These are phyloP conservation scores for Lissonota sp. DNA, from an alignment of 2,888 invertebrate genomes.

Conservation along the genomic window DNA sequence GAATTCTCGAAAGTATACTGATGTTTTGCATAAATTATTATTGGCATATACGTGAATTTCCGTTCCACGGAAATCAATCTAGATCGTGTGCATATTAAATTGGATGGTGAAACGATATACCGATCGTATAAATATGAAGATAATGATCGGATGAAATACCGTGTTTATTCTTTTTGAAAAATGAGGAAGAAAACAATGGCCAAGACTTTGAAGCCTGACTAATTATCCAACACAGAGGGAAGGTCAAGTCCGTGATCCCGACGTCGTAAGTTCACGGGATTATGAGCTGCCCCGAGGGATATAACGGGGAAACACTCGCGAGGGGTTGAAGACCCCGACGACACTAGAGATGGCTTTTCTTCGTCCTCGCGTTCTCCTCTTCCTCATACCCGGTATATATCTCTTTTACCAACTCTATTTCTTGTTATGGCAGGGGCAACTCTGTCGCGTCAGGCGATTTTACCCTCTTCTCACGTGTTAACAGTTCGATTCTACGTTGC, in stretches of 20 bases:
- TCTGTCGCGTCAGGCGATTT: conserved; percentile 23
- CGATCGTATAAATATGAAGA: too few species aligned
- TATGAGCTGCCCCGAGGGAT: conserved; percentile 50
- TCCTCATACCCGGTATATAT: neutral
- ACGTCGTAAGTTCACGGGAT: conserved; percentile 48
- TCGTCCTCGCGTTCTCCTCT: neutral
- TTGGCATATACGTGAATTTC: too few species aligned
- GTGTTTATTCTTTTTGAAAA: too few species aligned
- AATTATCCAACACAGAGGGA: conserved; percentile 25
- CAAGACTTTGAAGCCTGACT: conserved; percentile 25
- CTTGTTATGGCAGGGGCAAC: conserved; percentile 25
- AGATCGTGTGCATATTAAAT: too few species aligned
- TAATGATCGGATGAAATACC: too few species aligned
- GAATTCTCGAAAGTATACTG: too few species aligned
- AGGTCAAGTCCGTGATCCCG: conserved; percentile 37
- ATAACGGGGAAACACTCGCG: conserved; percentile 39
- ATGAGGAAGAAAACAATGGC: conserved; percentile 4
- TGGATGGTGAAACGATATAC: too few species aligned
- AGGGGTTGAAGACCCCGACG: conserved; percentile 41
- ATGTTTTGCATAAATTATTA: too few species aligned
- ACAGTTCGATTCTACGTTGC: conserved; percentile 37
- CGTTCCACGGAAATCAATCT: too few species aligned
- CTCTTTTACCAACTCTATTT: conserved; percentile 9
- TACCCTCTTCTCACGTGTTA: conserved; percentile 44
- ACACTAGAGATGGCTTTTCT: conserved; percentile 14